phyloP scores from a whole-genome alignment of 2,888 invertebrate genomes.

The Dryobota labecula region DNA sequence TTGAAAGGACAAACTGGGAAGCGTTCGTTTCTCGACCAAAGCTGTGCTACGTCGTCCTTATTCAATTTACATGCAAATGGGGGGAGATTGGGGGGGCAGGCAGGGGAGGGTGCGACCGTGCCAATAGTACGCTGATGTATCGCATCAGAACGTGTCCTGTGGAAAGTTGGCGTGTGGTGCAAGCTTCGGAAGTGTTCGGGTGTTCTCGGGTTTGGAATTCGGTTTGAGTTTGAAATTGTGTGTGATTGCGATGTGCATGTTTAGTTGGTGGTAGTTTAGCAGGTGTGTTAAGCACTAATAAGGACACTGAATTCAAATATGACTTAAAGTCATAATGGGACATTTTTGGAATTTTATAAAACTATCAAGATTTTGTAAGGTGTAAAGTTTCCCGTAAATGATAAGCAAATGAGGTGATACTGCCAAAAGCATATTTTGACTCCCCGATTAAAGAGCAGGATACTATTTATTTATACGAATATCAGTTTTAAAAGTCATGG shows the following conservation, averaged over 20 bases:
- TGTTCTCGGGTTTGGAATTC: slow-evolving; percentile 45
- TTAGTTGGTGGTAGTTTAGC: slow-evolving; percentile 4
- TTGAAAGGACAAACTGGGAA: slow-evolving; percentile 79
- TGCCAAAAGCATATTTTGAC: neutral
- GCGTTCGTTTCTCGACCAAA: slow-evolving; percentile 77
- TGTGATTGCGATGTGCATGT: slow-evolving; percentile 25
- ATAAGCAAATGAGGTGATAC: neutral
- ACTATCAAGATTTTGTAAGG: neutral
- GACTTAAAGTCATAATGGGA: neutral
- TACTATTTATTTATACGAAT: neutral
- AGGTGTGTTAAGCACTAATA: slow-evolving; percentile 14
- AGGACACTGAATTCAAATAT: neutral
- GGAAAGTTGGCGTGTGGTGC: slow-evolving; percentile 61
- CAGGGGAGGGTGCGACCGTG: slow-evolving; percentile 74
- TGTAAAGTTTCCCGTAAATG: neutral
- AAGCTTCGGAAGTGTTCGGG: slow-evolving; percentile 47
- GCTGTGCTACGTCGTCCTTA: slow-evolving; percentile 86
- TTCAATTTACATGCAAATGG: slow-evolving; percentile 91
- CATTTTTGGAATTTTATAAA: neutral
- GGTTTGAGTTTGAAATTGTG: slow-evolving; percentile 41
- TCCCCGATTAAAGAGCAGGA: neutral
- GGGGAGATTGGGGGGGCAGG: slow-evolving; percentile 59
- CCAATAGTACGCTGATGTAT: slow-evolving; percentile 89
- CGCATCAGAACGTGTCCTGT: slow-evolving; percentile 85
- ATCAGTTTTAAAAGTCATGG: neutral